phyloP scores from a whole-genome alignment of 2,797 vertebrate species.

The Staurois parvus region DNA sequence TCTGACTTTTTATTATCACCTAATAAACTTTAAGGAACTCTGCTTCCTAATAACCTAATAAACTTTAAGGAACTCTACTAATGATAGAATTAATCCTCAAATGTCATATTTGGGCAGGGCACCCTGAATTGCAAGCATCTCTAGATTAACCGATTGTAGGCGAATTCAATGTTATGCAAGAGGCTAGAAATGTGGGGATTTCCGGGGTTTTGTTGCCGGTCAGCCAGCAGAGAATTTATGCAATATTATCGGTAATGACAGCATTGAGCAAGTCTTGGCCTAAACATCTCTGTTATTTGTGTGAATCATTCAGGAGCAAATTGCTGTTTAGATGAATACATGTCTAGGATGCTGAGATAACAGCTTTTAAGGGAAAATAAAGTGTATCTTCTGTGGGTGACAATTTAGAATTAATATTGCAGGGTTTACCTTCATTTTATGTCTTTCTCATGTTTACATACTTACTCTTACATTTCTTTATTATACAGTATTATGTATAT shows the following conservation, averaged over 20 bases:
- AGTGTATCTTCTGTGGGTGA: no score
- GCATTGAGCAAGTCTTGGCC: conserved; percentile 1
- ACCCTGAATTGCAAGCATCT: neutral
- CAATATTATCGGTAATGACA: neutral
- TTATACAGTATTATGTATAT: no score
- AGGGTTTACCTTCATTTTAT: no score
- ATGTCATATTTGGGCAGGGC: conserved; percentile 43
- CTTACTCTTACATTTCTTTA: no score
- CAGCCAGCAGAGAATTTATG: neutral
- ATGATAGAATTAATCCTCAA: conserved; percentile 31
- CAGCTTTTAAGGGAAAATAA: no score
- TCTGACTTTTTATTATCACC: conserved; percentile 45
- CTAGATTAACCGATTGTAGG: conserved; percentile 7
- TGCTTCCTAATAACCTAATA: conserved; percentile 40
- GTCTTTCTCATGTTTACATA: no score
- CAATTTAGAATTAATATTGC: no score
- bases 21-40: conserved; percentile 42
- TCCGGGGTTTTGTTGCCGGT: neutral
- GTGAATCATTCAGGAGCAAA: conserved; percentile 22
- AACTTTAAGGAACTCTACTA: conserved; percentile 32
- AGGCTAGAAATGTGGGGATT: neutral
- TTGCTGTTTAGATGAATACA: conserved; percentile 37
- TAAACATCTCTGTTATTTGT: neutral
- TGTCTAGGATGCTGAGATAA: conserved; percentile 4
- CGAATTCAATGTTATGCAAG: neutral